Conservation (phyloP, 1,140 invertebrate species). For the Amyelois transitella region DNA sequence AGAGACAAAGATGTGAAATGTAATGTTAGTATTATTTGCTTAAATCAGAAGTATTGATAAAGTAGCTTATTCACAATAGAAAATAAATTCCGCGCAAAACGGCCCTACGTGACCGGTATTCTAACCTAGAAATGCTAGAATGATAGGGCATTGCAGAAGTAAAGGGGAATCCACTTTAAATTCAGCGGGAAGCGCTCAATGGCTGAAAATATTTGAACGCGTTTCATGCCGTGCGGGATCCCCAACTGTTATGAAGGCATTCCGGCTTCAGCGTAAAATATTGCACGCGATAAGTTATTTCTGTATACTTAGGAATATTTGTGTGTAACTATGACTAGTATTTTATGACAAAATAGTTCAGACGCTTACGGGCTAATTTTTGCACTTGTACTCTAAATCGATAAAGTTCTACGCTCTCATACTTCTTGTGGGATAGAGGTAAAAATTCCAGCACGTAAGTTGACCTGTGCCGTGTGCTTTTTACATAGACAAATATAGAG, state of each 20-base stretch:
- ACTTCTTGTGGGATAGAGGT: too few relatives aligned
- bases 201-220: not conserved
- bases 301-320: too few relatives aligned
- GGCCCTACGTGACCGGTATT: not conserved
- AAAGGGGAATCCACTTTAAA: not conserved
- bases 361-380: too few relatives aligned
- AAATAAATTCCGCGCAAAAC: not conserved
- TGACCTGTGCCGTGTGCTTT: too few relatives aligned
- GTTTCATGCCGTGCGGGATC: not conserved
- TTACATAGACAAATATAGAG: too few relatives aligned
- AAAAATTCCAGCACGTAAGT: too few relatives aligned
- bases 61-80: not conserved
- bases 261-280: not conserved
- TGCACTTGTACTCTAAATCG: too few relatives aligned
- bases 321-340: too few relatives aligned
- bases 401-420: too few relatives aligned
- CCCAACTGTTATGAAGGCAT: not conserved
- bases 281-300: not conserved
- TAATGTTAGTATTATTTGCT: too few relatives aligned
- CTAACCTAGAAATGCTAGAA: not conserved
- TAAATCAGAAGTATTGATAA: not conserved
- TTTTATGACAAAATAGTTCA: too few relatives aligned
- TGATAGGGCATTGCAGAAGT: not conserved
- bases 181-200: not conserved
- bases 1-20: too few relatives aligned